Conservation (phyloP, 2,888 invertebrate genomes). For the Corbicula japonica region DNA sequence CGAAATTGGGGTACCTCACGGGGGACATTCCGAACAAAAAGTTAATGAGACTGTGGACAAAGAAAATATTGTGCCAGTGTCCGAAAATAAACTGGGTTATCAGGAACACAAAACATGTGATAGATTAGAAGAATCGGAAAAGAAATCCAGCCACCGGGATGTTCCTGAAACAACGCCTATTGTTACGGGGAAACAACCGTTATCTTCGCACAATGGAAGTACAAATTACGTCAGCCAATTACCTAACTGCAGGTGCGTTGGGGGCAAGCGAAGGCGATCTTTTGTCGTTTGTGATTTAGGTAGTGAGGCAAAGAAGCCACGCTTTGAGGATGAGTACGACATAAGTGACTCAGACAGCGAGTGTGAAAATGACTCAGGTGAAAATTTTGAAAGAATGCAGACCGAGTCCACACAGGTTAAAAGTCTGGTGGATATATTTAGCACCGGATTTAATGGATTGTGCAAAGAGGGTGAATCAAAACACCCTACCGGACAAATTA, state of each 20-base stretch:
- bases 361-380: slow-evolving; percentile 49
- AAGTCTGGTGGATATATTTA: slow-evolving; percentile 83
- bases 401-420: slow-evolving; percentile 80
- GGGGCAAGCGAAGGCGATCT: slow-evolving; percentile 67
- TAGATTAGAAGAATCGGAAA: slow-evolving; percentile 20
- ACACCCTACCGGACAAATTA: slow-evolving; percentile 51
- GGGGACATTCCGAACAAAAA: slow-evolving; percentile 47
- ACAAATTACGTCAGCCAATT: slow-evolving; percentile 53
- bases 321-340: slow-evolving; percentile 57
- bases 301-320: slow-evolving; percentile 61
- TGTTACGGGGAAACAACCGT: slow-evolving; percentile 55
- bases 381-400: slow-evolving; percentile 73
- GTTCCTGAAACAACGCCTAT: slow-evolving; percentile 19
- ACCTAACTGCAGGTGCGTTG: slow-evolving; percentile 60
- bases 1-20: slow-evolving; percentile 47
- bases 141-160: slow-evolving; percentile 30
- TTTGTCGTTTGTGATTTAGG: slow-evolving; percentile 54
- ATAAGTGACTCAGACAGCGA: slow-evolving; percentile 52
- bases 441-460: slow-evolving; percentile 80
- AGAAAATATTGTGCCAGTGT: slow-evolving; percentile 38
- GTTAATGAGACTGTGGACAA: slow-evolving; percentile 20
- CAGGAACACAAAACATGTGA: slow-evolving; percentile 16
- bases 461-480: slow-evolving; percentile 47
- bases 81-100: background rate
- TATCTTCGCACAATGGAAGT: slow-evolving; percentile 52